Conservation (phyloP, 2,797 vertebrate genomes). For the Triplophysa yarkandensis region DNA sequence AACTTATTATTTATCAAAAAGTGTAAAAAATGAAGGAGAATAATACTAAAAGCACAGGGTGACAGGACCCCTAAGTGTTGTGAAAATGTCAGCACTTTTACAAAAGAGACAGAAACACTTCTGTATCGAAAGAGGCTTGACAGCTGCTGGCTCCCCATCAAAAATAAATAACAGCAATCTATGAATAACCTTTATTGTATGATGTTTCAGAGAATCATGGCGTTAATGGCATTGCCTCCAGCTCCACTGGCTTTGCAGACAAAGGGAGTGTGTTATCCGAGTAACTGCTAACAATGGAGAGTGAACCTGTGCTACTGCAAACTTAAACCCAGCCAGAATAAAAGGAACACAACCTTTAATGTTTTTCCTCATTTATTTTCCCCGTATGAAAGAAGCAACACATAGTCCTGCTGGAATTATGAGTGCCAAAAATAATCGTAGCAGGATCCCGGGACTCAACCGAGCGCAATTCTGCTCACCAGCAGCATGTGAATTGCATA, state of each 20-base stretch:
- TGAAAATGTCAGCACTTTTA: slow-evolving; percentile 39
- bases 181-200: slow-evolving; percentile 50
- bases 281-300: slow-evolving; percentile 24
- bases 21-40: background rate
- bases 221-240: slow-evolving; percentile 37
- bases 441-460: slow-evolving; percentile 24
- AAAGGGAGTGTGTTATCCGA: slow-evolving; percentile 24
- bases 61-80: background rate
- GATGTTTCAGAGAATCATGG: slow-evolving; percentile 38
- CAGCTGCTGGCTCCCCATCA: slow-evolving; percentile 46
- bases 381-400: slow-evolving; percentile 20
- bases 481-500: slow-evolving; percentile 48
- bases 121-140: slow-evolving; percentile 36
- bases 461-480: slow-evolving; percentile 18
- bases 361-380: background rate
- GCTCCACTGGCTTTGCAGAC: slow-evolving; percentile 11
- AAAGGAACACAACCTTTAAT: slow-evolving; percentile 17
- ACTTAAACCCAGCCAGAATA: slow-evolving; percentile 35
- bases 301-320: background rate
- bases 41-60: background rate
- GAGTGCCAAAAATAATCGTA: slow-evolving; percentile 57
- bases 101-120: slow-evolving; percentile 17
- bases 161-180: slow-evolving; percentile 41
- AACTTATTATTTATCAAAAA: background rate
- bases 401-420: slow-evolving; percentile 35